Conservation (phyloP, 2,888 invertebrate genomes). For the Crepidodera aurea region DNA sequence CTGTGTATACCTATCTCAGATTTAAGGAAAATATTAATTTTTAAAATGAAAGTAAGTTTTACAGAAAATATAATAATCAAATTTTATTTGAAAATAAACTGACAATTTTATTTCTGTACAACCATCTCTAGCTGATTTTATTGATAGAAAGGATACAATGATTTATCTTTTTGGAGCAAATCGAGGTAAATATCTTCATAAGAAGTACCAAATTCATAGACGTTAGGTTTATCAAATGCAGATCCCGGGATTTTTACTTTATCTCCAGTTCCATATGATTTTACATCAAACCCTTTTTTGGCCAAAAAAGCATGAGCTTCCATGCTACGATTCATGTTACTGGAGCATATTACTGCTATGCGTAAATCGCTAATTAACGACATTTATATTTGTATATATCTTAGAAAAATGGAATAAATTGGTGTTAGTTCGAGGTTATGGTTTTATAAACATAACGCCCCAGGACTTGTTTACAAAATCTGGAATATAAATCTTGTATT, state of each 20-base stretch:
- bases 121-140: too few species aligned
- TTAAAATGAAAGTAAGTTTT: too few species aligned
- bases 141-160: slow-evolving; percentile 69
- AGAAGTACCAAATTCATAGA: slow-evolving; percentile 95
- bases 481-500: too few species aligned
- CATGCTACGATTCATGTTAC: slow-evolving; percentile 99
- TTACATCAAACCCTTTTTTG: slow-evolving; percentile 95
- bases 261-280: slow-evolving; percentile 93
- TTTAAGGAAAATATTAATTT: slow-evolving; percentile 63
- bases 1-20: slow-evolving; percentile 75
- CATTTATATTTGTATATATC: slow-evolving; percentile 38
- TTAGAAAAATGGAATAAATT: background rate
- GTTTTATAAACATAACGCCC: slow-evolving; percentile 3
- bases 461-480: background rate
- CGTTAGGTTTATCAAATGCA: slow-evolving; percentile 91
- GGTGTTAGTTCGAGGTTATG: background rate
- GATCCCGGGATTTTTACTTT: slow-evolving; percentile 97
- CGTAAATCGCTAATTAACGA: slow-evolving; percentile 65
- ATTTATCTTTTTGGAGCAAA: slow-evolving; percentile 87
- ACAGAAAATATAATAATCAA: too few species aligned
- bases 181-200: slow-evolving; percentile 98
- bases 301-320: slow-evolving; percentile 97
- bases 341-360: slow-evolving; percentile 97
- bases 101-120: too few species aligned
- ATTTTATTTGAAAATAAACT: too few species aligned